These are phyloP conservation scores for Celastrina argiolus DNA, from an alignment of 2,888 invertebrate genomes.

Conservation along the genomic window DNA sequence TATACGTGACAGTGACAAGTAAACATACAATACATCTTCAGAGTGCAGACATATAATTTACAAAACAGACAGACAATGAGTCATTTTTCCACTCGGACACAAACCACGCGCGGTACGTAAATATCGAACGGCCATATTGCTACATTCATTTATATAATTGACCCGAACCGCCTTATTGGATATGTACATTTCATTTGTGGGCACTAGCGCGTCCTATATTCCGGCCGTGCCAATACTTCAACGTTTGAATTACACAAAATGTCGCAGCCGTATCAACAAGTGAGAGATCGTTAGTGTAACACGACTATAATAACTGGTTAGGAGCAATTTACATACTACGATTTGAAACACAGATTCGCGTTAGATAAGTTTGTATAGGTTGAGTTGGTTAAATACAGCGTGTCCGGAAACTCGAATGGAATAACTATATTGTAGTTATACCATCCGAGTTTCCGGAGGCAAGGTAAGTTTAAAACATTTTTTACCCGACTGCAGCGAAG, in stretches of 20 bases:
- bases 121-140: background rate
- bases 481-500: no score
- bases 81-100: background rate
- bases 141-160: slow-evolving; percentile 4
- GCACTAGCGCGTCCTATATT: background rate
- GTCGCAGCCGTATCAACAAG: slow-evolving; percentile 15
- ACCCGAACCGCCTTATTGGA: slow-evolving; percentile 14
- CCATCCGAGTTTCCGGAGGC: background rate
- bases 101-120: background rate
- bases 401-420: no score
- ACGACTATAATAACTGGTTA: slow-evolving; percentile 11
- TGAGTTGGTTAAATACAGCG: background rate
- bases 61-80: background rate
- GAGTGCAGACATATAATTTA: background rate
- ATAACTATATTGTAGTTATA: background rate
- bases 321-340: slow-evolving; percentile 3
- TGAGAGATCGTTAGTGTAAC: slow-evolving; percentile 5
- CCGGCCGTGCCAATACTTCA: background rate
- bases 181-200: slow-evolving; percentile 6
- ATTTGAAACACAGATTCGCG: background rate
- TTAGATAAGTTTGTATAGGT: background rate
- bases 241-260: slow-evolving; percentile 16
- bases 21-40: slow-evolving; percentile 3
- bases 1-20: slow-evolving; percentile 2
- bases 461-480: no score